These are phyloP conservation scores for Chironomus tentans DNA, from an alignment of 2,888 invertebrate genomes.

Conservation along the genomic window DNA sequence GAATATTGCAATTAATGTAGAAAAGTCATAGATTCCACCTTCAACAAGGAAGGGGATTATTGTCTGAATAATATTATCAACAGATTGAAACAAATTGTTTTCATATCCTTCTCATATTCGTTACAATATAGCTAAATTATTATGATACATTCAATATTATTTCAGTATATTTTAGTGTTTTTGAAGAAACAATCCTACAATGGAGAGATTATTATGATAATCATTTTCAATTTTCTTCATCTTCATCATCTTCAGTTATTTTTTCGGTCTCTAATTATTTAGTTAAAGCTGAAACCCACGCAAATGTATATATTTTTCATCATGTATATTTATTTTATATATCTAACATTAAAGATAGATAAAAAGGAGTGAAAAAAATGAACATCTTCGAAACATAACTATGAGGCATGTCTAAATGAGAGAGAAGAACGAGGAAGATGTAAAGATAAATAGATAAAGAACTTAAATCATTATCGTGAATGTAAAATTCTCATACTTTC, in stretches of 20 bases:
- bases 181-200: background rate
- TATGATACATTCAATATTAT: too few species aligned
- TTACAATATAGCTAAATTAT: too few species aligned
- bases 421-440: too few species aligned
- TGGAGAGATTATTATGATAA: background rate
- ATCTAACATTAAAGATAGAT: background rate
- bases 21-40: too few species aligned
- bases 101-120: too few species aligned
- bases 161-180: background rate
- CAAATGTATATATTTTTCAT: constrained; percentile 30
- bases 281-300: constrained; percentile 44
- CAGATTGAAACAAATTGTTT: too few species aligned
- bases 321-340: constrained; percentile 1
- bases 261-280: constrained; percentile 29
- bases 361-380: background rate
- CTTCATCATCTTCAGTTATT: background rate
- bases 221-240: constrained; percentile 6
- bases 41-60: too few species aligned
- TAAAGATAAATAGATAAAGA: too few species aligned
- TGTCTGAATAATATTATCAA: too few species aligned
- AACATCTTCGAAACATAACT: background rate
- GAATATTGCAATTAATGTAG: too few species aligned
- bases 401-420: background rate
- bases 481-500: background rate
- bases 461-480: too few species aligned